A percentile compares a stretch with the other conserved stretches of the same genome.
Conservation (phyloP, 2,113 vertebrate genomes). For the Megaceryle torquata region DNA sequence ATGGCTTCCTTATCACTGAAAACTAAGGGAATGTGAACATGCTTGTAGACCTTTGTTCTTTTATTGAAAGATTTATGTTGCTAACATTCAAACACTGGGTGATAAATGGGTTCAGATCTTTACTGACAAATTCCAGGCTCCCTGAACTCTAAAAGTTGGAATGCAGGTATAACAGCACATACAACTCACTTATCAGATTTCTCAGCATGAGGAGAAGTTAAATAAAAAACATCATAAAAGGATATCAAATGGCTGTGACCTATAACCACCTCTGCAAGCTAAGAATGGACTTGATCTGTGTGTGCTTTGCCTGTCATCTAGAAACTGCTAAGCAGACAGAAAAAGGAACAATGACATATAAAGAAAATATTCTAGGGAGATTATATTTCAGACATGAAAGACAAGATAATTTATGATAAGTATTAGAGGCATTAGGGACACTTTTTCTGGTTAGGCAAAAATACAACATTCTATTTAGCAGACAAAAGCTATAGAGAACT, state of each 20-base stretch:
- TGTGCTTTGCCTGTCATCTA: background rate
- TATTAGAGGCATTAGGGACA: background rate
- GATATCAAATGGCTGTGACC: slow-evolving; percentile 28
- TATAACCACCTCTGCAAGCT: slow-evolving; percentile 17
- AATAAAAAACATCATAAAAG: slow-evolving; percentile 41
- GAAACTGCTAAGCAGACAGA: slow-evolving; percentile 8
- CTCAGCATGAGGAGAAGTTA: background rate
- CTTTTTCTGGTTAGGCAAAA: background rate
- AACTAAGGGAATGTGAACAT: slow-evolving; percentile 16
- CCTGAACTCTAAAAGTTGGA: slow-evolving; percentile 30
- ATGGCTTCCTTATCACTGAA: slow-evolving; percentile 33
- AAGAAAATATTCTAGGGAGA: slow-evolving; percentile 21
- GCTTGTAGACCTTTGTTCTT: slow-evolving; percentile 46
- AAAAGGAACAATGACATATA: background rate
- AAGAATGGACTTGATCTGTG: slow-evolving; percentile 36
- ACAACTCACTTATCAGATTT: slow-evolving; percentile 9
- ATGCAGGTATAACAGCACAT: slow-evolving; percentile 28
- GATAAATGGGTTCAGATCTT: slow-evolving; percentile 29
- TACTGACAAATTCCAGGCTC: slow-evolving; percentile 36
- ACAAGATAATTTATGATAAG: slow-evolving; percentile 21
- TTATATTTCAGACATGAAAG: slow-evolving; percentile 3
- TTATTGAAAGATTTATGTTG: slow-evolving; percentile 62
- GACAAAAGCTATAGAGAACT: background rate
- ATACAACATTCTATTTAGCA: background rate
- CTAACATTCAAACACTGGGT: slow-evolving; percentile 49